Evolutionary conservation across 2,113 vertebrate species (phyloP).

Genomic region (Pongo pygmaeus): DNA sequence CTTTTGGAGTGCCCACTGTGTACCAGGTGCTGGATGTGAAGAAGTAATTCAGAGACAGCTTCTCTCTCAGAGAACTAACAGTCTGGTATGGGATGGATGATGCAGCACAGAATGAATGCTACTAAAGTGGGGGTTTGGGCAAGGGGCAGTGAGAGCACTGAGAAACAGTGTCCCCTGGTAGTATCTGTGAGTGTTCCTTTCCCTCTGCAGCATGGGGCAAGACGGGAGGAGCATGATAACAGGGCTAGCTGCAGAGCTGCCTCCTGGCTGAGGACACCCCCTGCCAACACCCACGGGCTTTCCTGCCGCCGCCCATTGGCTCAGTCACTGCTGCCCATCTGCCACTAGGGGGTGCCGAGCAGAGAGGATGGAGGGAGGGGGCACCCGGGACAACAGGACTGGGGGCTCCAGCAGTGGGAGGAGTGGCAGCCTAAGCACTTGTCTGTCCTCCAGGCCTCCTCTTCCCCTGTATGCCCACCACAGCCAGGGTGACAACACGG

Average conservation of each 20-base stretch:
- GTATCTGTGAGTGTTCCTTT: not conserved
- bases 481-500: not conserved
- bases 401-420: not conserved
- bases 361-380: not conserved
- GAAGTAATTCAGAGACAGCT: not conserved
- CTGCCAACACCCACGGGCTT: not conserved
- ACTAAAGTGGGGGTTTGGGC: not conserved
- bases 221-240: not conserved
- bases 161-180: not conserved
- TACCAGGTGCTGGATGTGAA: not conserved
- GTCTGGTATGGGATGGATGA: not conserved
- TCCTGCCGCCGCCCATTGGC: not conserved
- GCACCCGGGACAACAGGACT: not conserved
- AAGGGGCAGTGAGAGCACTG: not conserved
- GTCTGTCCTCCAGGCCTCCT: not conserved
- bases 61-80: not conserved
- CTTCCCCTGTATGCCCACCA: not conserved
- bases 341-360: not conserved
- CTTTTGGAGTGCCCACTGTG: not conserved
- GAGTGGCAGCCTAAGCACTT: not conserved
- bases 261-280: not conserved
- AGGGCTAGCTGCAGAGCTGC: not conserved
- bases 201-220: not conserved
- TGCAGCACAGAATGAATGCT: not conserved
- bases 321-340: not conserved